These are phyloP conservation scores for Saturnia japonica DNA, from an alignment of 2,888 invertebrate species.

Conservation along the genomic window DNA sequence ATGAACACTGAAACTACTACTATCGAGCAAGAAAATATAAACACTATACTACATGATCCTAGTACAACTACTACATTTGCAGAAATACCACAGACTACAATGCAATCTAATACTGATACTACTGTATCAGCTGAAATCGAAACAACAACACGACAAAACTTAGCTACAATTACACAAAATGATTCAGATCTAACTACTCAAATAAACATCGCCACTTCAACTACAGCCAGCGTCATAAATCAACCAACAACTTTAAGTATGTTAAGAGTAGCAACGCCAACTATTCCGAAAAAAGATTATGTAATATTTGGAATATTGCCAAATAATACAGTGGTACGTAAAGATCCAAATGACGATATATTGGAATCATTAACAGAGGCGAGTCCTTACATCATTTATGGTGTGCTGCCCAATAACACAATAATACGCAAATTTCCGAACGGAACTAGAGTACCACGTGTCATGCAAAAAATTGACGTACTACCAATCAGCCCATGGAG, in stretches of 20 bases:
- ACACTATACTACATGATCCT: conserved; percentile 30
- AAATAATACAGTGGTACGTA: conserved; percentile 90
- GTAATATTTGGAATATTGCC: conserved; percentile 89
- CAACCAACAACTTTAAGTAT: conserved; percentile 48
- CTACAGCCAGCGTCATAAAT: conserved; percentile 38
- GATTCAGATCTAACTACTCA: conserved; percentile 43
- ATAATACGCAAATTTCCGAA: conserved; percentile 90
- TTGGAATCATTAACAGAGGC: conserved; percentile 86
- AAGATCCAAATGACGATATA: conserved; percentile 85
- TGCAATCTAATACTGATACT: conserved; percentile 36
- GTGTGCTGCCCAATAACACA: conserved; percentile 89
- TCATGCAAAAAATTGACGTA: conserved; percentile 82
- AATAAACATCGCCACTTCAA: conserved; percentile 40
- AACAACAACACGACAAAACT: conserved; percentile 40
- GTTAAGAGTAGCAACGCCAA: conserved; percentile 47
- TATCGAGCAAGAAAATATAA: conserved; percentile 35
- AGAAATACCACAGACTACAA: conserved; percentile 37
- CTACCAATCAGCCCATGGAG: conserved; percentile 83
- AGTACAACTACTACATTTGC: conserved; percentile 28
- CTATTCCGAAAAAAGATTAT: conserved; percentile 84
- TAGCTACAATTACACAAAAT: conserved; percentile 41
- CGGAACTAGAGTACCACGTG: conserved; percentile 88
- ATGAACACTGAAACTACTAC: conserved; percentile 35
- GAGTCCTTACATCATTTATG: conserved; percentile 88
- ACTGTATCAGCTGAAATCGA: conserved; percentile 41